Conservation (phyloP, 1,140 invertebrate genomes). For the Centruroides sculpturatus region DNA sequence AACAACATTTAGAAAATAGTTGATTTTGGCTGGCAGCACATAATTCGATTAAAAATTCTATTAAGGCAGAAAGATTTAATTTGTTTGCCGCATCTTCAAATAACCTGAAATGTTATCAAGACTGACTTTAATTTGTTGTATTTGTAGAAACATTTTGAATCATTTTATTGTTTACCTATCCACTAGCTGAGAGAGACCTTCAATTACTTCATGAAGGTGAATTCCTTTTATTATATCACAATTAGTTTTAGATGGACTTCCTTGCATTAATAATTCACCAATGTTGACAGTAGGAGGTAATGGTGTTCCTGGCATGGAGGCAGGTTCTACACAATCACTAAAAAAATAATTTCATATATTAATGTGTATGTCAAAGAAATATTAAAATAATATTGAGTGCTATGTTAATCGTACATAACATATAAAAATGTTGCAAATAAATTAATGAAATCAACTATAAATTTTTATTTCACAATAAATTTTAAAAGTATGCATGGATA, state of each 20-base stretch:
- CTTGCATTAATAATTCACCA: conserved; percentile 47
- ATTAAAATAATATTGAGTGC: too few relatives aligned
- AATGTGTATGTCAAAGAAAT: too few relatives aligned
- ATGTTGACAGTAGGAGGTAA: conserved; percentile 33
- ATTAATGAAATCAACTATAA: too few relatives aligned
- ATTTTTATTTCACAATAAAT: too few relatives aligned
- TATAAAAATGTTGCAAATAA: too few relatives aligned
- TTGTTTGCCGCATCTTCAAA: conserved; percentile 68
- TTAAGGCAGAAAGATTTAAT: conserved; percentile 67
- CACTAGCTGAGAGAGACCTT: conserved; percentile 67
- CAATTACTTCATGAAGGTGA: conserved; percentile 70
- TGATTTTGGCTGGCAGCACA: conserved; percentile 67
- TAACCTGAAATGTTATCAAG: conserved; percentile 22
- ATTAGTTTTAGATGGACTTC: conserved; percentile 41
- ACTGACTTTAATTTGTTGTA: background rate
- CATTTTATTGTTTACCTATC: conserved; percentile 39
- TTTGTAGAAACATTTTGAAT: background rate
- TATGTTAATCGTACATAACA: too few relatives aligned
- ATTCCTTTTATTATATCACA: conserved; percentile 59
- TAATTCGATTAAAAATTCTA: conserved; percentile 60
- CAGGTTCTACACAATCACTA: background rate
- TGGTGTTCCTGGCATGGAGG: conserved; percentile 19
- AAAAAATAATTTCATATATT: background rate
- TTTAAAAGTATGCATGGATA: too few relatives aligned
- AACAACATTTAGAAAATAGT: conserved; percentile 34